A percentile compares a stretch with the other conserved stretches of the same genome.
Evolutionary conservation across 2,888 invertebrate species (phyloP).

Genomic region (Mesochorus sp.): DNA sequence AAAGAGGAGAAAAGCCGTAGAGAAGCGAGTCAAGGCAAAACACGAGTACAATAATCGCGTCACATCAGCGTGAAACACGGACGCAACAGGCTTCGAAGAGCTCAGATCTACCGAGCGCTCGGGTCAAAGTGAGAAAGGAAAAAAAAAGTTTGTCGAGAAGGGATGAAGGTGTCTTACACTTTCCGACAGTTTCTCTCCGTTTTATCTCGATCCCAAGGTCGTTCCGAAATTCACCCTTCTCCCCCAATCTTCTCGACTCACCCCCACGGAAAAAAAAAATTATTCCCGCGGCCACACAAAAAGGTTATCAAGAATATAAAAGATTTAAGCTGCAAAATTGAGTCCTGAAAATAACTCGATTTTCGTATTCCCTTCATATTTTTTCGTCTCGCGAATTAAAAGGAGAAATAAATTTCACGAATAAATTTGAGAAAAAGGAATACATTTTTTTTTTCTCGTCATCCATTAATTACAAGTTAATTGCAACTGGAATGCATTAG

Average conservation of each 20-base stretch:
- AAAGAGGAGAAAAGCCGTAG: background rate
- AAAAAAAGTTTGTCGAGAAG: conserved; percentile 31
- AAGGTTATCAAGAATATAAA: too few species aligned
- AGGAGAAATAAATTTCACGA: background rate
- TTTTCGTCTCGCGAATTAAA: background rate
- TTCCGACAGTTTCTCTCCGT: conserved; percentile 4
- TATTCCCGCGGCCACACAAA: too few species aligned
- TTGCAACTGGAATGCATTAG: background rate
- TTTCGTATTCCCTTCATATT: background rate
- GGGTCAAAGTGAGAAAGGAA: background rate
- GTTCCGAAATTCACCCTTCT: background rate
- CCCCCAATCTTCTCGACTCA: too few species aligned
- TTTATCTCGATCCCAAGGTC: conserved; percentile 6
- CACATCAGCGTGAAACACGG: conserved; percentile 10
- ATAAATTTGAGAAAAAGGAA: too few species aligned
- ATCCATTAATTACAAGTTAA: background rate
- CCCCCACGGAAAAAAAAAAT: too few species aligned
- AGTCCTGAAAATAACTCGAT: too few species aligned
- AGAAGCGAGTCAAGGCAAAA: background rate
- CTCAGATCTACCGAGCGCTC: background rate
- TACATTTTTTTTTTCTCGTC: too few species aligned
- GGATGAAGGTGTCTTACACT: conserved; percentile 46
- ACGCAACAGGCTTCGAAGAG: conserved; percentile 18
- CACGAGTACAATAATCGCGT: background rate
- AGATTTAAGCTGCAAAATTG: too few species aligned